These are phyloP conservation scores for Carposina sasakii DNA, from an alignment of 1,140 invertebrate genomes.

Conservation along the genomic window DNA sequence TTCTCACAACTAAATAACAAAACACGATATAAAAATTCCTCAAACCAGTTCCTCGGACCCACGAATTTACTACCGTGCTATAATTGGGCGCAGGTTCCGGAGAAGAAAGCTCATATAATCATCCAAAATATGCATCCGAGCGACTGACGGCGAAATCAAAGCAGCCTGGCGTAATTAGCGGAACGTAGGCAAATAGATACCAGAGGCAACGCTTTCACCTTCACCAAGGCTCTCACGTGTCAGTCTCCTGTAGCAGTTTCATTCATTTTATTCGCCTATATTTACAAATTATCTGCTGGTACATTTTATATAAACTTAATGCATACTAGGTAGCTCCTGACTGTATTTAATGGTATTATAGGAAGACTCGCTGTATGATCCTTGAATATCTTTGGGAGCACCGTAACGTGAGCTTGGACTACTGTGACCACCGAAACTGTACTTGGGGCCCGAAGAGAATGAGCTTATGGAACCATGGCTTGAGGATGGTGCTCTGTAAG, in stretches of 20 bases:
- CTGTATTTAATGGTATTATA: conserved; percentile 68
- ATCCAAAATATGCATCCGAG: conserved; percentile 19
- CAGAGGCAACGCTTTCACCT: conserved; percentile 37
- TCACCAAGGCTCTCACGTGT: neutral
- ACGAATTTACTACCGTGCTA: conserved; percentile 25
- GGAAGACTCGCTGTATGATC: conserved; percentile 49
- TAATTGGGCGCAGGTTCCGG: conserved; percentile 23
- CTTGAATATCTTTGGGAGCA: conserved; percentile 45
- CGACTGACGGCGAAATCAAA: conserved; percentile 6
- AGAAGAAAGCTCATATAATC: conserved; percentile 37
- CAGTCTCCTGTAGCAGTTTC: neutral
- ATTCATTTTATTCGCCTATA: neutral
- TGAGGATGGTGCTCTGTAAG: conserved; percentile 37
- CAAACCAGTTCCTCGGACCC: conserved; percentile 31
- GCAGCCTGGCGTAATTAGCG: conserved; percentile 33
- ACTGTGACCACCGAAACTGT: conserved; percentile 48
- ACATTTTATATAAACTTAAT: conserved; percentile 28
- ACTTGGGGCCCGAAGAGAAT: conserved; percentile 51
- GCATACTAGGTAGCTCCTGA: conserved; percentile 48
- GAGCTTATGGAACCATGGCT: conserved; percentile 44
- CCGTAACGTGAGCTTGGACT: conserved; percentile 34
- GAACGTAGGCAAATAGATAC: conserved; percentile 47
- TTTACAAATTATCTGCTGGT: conserved; percentile 1
- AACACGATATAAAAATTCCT: conserved; percentile 6
- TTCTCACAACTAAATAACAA: conserved; percentile 7